Evolutionary conservation across 2,797 vertebrate species (phyloP).

Genomic region (Betta splendens): DNA sequence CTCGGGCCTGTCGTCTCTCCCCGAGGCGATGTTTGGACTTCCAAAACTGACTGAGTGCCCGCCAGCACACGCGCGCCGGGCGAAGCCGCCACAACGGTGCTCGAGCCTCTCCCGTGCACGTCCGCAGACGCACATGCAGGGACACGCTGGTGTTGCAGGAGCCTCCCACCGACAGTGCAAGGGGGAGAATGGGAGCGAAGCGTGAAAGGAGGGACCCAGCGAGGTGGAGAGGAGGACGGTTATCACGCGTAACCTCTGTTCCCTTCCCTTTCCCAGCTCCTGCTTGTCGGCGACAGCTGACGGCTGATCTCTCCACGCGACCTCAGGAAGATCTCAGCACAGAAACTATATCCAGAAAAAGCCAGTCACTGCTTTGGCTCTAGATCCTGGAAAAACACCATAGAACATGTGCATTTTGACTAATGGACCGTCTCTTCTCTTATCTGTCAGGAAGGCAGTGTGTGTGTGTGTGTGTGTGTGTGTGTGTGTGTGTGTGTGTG

Average conservation of each 20-base stretch:
- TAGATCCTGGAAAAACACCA: slow-evolving; percentile 20
- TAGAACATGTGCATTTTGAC: slow-evolving; percentile 2
- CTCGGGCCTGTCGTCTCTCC: slow-evolving; percentile 44
- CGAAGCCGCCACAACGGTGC: no score
- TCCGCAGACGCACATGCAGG: slow-evolving; percentile 2
- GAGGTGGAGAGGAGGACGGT: no score
- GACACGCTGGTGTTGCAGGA: slow-evolving; percentile 49
- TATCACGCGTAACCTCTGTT: no score
- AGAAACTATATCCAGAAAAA: background rate
- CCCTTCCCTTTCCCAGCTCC: no score
- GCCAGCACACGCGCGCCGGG: background rate
- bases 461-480: no score
- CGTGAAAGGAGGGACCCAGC: no score
- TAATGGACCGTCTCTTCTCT: slow-evolving; percentile 30
- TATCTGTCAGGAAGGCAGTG: slow-evolving; percentile 31
- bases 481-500: background rate
- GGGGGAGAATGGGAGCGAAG: no score
- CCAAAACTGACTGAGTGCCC: slow-evolving; percentile 32
- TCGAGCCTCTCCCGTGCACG: no score
- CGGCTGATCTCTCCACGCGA: slow-evolving; percentile 32
- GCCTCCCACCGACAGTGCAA: slow-evolving; percentile 72
- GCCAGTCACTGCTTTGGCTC: background rate
- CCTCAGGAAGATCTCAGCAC: slow-evolving; percentile 8
- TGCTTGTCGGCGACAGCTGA: no score
- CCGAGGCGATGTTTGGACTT: slow-evolving; percentile 41